Percentiles rank a stretch among this genome's conserved stretches.
Conservation (phyloP, 2,888 invertebrate genomes). For the Dryobota labecula region DNA sequence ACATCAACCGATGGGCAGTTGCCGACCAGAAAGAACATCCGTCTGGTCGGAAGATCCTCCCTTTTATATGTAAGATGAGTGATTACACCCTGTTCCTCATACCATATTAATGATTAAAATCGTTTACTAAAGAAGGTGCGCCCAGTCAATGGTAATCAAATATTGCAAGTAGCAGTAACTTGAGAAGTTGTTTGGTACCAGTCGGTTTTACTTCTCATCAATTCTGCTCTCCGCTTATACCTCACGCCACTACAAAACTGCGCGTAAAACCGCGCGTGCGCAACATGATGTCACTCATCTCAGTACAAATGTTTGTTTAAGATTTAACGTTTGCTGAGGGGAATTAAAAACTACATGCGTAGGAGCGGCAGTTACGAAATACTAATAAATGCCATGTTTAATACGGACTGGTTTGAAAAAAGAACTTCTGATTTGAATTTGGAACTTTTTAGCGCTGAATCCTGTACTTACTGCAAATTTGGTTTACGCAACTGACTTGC, state of each 20-base stretch:
- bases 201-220: neutral
- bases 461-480: neutral
- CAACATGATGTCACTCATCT: conserved; percentile 79
- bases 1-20: too few relatives aligned
- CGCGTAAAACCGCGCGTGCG: conserved; percentile 58
- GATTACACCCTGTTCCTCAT: too few relatives aligned
- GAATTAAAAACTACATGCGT: conserved; percentile 70
- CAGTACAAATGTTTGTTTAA: conserved; percentile 72
- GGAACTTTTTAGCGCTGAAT: neutral
- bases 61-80: too few relatives aligned
- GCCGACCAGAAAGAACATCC: too few relatives aligned
- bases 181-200: neutral
- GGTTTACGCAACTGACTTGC: neutral
- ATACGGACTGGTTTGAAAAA: neutral
- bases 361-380: conserved; percentile 67
- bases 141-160: neutral
- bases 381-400: conserved; percentile 27
- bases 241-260: conserved; percentile 24
- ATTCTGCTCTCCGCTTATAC: conserved; percentile 1
- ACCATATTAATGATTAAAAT: too few relatives aligned
- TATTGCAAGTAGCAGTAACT: neutral
- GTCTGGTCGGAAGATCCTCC: too few relatives aligned
- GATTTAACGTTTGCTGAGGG: conserved; percentile 71
- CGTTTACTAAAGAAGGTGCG: neutral
- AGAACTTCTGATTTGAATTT: neutral